phyloP scores from a whole-genome alignment of 2,113 vertebrate species.

The Hypocryptadius cinnamomeus region DNA sequence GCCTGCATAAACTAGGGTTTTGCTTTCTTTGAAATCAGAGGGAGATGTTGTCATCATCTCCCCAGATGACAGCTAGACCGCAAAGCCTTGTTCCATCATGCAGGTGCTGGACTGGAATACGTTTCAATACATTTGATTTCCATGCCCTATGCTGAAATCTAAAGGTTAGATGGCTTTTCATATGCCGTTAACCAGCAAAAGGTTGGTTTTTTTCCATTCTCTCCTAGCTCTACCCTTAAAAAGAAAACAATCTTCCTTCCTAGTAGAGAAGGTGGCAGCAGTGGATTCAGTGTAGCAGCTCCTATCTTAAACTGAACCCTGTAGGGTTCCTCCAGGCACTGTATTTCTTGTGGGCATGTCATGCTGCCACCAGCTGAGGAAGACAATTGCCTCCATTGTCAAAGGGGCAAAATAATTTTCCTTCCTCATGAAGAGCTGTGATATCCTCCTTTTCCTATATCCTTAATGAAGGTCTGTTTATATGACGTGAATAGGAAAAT shows the following conservation, averaged over 20 bases:
- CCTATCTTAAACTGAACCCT: rapidly evolving
- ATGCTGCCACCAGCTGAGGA: not conserved
- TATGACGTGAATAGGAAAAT: not conserved
- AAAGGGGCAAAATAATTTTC: not conserved
- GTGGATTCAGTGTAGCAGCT: not conserved
- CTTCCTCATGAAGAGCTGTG: not conserved
- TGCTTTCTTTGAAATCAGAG: not conserved
- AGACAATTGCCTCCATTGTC: not conserved
- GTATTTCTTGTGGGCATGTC: not conserved
- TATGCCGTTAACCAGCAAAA: not conserved
- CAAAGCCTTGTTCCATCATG: not conserved
- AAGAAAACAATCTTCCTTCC: not conserved
- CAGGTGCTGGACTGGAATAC: not conserved
- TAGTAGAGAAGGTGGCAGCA: not conserved
- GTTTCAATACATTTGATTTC: not conserved
- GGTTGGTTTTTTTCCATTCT: not conserved
- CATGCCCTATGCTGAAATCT: not conserved
- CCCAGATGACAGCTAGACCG: not conserved
- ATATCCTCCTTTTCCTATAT: not conserved
- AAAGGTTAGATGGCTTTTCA: not conserved
- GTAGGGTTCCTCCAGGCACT: not conserved
- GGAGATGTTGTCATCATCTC: not conserved
- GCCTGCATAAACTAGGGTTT: not conserved
- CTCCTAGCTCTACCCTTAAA: not conserved
- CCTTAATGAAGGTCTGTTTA: not conserved